A percentile compares a stretch with the other conserved stretches of the same genome.
Evolutionary conservation across 2,888 invertebrate species (phyloP).

Genomic region (Scaptomyza parva): DNA sequence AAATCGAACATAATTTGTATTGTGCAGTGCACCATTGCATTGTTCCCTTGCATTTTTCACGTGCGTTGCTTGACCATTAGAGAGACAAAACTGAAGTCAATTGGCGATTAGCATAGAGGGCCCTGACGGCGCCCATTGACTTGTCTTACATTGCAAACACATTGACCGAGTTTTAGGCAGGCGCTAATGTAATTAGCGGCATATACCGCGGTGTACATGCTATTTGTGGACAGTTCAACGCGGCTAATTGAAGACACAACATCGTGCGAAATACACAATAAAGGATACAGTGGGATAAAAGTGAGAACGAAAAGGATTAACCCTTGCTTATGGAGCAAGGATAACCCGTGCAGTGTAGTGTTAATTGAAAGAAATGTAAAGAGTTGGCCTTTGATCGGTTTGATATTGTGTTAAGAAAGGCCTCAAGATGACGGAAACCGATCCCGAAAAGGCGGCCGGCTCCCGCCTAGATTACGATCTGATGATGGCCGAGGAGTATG

Average conservation of each 20-base stretch:
- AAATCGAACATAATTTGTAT: slow-evolving; percentile 68
- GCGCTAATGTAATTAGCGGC: slow-evolving; percentile 84
- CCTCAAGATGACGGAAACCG: slow-evolving; percentile 47
- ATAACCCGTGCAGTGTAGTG: slow-evolving; percentile 31
- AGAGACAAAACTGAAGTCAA: slow-evolving; percentile 56
- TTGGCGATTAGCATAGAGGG: slow-evolving; percentile 61
- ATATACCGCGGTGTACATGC: slow-evolving; percentile 72
- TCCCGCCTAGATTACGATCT: slow-evolving; percentile 82
- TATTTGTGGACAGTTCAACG: slow-evolving; percentile 78
- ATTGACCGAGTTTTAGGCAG: slow-evolving; percentile 74
- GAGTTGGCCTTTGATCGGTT: slow-evolving; percentile 5
- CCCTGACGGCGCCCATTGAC: slow-evolving; percentile 66
- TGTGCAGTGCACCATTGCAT: slow-evolving; percentile 42
- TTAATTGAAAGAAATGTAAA: slow-evolving; percentile 42
- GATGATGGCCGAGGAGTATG: slow-evolving; percentile 86
- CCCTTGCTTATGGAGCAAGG: slow-evolving; percentile 36
- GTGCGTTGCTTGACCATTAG: slow-evolving; percentile 47
- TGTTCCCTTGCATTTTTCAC: slow-evolving; percentile 51
- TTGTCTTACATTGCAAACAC: slow-evolving; percentile 57
- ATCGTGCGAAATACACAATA: slow-evolving; percentile 53
- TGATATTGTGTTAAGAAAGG: slow-evolving; percentile 14
- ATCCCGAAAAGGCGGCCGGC: slow-evolving; percentile 73
- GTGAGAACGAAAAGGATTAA: slow-evolving; percentile 53
- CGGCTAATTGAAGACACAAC: slow-evolving; percentile 81
- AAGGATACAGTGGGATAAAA: slow-evolving; percentile 38